phyloP scores from a whole-genome alignment of 2,888 invertebrate species.

The Drosophila lacicola region DNA sequence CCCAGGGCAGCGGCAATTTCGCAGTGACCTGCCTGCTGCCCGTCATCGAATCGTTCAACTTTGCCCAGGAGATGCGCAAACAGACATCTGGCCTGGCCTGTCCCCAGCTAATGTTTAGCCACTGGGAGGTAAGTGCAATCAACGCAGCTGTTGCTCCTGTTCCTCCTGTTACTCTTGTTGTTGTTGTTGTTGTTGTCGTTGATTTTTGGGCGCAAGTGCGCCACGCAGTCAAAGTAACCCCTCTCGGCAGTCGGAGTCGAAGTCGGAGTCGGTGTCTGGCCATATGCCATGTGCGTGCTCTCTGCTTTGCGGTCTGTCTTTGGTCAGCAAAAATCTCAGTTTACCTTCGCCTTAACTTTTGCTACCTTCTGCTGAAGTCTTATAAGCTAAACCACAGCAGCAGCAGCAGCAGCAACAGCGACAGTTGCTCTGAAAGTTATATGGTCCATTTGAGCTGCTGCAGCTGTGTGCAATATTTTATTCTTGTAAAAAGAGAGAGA shows the following conservation, averaged over 20 bases:
- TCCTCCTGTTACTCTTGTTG: constrained; percentile 35
- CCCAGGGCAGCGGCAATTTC: constrained; percentile 96
- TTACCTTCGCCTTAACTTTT: constrained; percentile 70
- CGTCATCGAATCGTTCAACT: constrained; percentile 98
- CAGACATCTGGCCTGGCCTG: constrained; percentile 98
- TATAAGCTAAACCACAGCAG: constrained; percentile 76
- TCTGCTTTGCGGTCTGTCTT: constrained; percentile 58
- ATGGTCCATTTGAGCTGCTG: constrained; percentile 76
- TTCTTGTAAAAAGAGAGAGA: constrained; percentile 9
- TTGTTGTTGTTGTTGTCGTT: constrained; percentile 34
- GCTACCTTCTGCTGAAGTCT: constrained; percentile 71
- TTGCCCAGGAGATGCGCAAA: constrained; percentile 96
- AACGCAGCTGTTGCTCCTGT: constrained; percentile 37
- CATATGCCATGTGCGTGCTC: constrained; percentile 58
- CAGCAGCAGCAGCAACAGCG: constrained; percentile 48
- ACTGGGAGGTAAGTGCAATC: constrained; percentile 94
- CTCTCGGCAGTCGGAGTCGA: constrained; percentile 13
- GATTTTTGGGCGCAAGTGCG: constrained; percentile 68
- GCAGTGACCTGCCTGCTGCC: constrained; percentile 95
- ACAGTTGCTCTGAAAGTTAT: constrained; percentile 77
- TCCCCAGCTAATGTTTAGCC: constrained; percentile 97
- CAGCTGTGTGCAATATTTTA: constrained; percentile 74
- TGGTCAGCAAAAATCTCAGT: constrained; percentile 78
- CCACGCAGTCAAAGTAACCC: constrained; percentile 40
- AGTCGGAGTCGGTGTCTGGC: constrained; percentile 13